Conservation (phyloP, 2,797 vertebrate genomes). For the Propithecus deckenii region DNA sequence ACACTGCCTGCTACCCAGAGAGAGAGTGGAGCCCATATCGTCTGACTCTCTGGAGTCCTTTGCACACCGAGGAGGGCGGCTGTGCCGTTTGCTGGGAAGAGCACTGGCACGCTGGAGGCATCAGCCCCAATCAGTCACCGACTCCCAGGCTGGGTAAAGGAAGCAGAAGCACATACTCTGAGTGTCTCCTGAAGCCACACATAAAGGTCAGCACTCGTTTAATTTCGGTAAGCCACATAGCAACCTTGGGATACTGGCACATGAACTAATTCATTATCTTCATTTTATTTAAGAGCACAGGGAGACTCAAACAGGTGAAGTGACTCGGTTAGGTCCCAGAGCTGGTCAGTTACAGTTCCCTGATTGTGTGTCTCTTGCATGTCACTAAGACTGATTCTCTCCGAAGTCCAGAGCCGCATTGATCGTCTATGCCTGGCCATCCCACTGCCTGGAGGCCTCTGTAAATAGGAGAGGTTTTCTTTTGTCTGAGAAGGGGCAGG, state of each 20-base stretch:
- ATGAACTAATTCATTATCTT: neutral
- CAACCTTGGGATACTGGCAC: neutral
- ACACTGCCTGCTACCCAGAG: neutral
- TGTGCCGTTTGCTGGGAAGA: neutral
- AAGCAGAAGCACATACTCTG: neutral
- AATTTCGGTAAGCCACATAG: neutral
- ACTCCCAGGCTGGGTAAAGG: neutral
- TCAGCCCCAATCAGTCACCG: neutral
- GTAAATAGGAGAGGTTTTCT: neutral
- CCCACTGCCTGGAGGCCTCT: neutral
- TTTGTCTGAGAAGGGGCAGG: neutral
- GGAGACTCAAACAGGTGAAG: neutral
- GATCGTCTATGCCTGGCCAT: neutral
- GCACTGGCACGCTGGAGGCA: neutral
- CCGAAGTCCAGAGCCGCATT: neutral
- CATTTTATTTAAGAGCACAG: neutral
- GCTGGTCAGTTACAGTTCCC: neutral
- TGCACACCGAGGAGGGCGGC: neutral
- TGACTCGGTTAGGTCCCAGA: neutral
- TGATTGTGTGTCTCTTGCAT: neutral
- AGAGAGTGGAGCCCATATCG: neutral
- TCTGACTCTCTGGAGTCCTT: neutral
- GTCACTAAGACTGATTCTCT: neutral
- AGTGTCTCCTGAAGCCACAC: neutral
- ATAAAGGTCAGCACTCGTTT: neutral